These are phyloP conservation scores for Psococerastis gibbosa DNA, from an alignment of 2,888 invertebrate species.

Conservation along the genomic window DNA sequence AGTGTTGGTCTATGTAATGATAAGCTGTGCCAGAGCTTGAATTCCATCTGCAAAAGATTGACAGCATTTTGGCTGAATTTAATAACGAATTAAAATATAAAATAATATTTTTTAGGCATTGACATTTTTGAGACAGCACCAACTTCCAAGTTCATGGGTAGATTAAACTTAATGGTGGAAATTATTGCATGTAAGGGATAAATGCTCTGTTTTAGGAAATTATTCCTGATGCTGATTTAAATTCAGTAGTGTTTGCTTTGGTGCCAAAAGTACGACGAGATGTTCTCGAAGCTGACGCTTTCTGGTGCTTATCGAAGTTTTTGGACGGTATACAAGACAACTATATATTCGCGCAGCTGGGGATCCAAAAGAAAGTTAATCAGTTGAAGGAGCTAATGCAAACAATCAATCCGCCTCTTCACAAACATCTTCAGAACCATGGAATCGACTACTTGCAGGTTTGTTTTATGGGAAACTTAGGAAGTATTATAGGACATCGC, in stretches of 20 bases:
- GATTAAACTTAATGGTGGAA: no score
- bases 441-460: conserved; percentile 76
- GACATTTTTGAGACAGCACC: no score
- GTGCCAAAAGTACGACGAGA: conserved; percentile 59
- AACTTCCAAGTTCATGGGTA: no score
- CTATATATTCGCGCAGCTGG: conserved; percentile 99
- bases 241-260: conserved; percentile 66
- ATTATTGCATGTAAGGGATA: no score
- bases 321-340: conserved; percentile 98
- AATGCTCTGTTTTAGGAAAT: conserved; percentile 7
- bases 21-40: no score
- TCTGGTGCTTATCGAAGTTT: conserved; percentile 96
- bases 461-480: no score
- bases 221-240: conserved; percentile 53
- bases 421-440: conserved; percentile 79
- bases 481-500: no score
- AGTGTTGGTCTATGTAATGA: no score
- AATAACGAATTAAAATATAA: no score
- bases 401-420: conserved; percentile 79
- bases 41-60: no score
- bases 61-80: no score
- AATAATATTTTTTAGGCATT: no score
- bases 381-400: conserved; percentile 89
- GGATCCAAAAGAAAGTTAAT: conserved; percentile 95
- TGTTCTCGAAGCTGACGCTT: conserved; percentile 93